Conservation (phyloP, 2,113 vertebrate species). For the Phrynocephalus versicolor region DNA sequence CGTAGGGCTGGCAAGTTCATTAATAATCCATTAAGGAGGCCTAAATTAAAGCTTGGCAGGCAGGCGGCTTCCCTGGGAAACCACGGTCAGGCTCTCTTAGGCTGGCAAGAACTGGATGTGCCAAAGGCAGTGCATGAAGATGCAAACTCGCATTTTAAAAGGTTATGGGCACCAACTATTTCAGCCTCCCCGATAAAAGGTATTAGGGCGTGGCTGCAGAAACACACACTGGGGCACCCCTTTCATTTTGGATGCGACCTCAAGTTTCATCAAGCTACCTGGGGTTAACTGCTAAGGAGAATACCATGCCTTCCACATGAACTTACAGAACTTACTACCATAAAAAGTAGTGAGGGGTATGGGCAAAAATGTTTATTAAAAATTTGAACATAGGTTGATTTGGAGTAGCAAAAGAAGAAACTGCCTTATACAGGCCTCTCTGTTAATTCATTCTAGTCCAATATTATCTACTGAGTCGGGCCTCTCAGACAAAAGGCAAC, state of each 20-base stretch:
- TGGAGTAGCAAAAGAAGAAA: not conserved
- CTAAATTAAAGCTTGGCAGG: constrained; percentile 55
- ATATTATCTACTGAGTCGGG: not conserved
- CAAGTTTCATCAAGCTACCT: constrained; percentile 11
- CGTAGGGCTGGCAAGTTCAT: constrained; percentile 51
- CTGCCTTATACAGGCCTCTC: not conserved
- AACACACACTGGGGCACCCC: not conserved
- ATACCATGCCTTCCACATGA: not conserved
- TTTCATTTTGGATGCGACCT: not conserved
- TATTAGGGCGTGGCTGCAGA: constrained; percentile 37
- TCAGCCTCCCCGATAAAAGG: constrained; percentile 24
- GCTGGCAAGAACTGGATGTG: constrained; percentile 47
- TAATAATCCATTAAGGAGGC: constrained; percentile 64
- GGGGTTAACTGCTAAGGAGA: not conserved
- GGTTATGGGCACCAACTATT: constrained; percentile 46
- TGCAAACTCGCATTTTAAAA: constrained; percentile 34
- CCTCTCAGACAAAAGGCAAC: not conserved
- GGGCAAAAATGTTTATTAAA: not conserved
- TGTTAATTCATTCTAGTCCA: not conserved
- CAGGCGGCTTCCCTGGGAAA: constrained; percentile 53
- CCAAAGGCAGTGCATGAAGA: constrained; percentile 37
- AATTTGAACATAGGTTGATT: not conserved
- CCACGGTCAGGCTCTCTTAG: constrained; percentile 40
- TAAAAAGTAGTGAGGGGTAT: not conserved
- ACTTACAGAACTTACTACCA: not conserved